Percentiles rank a stretch among this genome's conserved stretches.
Evolutionary conservation across 2,888 invertebrate genomes (phyloP).

Genomic region (Tipula helvola): DNA sequence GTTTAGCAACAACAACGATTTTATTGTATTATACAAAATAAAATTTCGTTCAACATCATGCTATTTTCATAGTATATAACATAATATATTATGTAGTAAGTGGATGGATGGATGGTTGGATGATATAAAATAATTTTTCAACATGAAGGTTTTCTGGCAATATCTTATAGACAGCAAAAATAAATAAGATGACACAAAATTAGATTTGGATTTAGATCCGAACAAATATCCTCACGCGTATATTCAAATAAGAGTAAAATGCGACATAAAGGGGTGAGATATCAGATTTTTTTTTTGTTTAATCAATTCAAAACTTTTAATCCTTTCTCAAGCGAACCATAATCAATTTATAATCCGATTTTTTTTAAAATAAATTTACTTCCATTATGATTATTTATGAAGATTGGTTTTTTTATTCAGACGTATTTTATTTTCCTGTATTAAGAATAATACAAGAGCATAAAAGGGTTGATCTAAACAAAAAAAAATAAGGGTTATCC

Average conservation of each 20-base stretch:
- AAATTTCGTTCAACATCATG: not conserved
- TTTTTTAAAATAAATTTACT: not conserved
- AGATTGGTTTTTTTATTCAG: not conserved
- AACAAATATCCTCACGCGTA: not conserved
- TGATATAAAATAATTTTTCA: not conserved
- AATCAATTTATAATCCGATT: slow-evolving; percentile 4
- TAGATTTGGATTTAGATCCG: not conserved
- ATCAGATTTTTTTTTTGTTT: not conserved
- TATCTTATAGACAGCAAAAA: not conserved
- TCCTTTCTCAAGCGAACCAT: slow-evolving; percentile 4
- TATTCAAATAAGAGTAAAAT: not conserved
- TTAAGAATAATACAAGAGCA: not conserved
- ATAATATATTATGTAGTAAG: not conserved
- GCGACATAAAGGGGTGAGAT: not conserved
- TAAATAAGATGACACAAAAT: not conserved
- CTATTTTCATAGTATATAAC: not conserved
- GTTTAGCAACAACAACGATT: not conserved
- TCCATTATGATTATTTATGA: not conserved
- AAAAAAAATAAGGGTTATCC: not conserved
- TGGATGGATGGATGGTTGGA: not conserved
- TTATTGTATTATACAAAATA: not conserved
- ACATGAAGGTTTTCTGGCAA: not conserved
- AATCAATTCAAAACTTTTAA: not conserved
- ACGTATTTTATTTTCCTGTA: not conserved
- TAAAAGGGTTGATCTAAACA: not conserved